Evolutionary conservation across 2,113 vertebrate genomes (phyloP), one percentile per base, ranked within the genome.

Genomic region (Anthoscopus minutus): DNA sequence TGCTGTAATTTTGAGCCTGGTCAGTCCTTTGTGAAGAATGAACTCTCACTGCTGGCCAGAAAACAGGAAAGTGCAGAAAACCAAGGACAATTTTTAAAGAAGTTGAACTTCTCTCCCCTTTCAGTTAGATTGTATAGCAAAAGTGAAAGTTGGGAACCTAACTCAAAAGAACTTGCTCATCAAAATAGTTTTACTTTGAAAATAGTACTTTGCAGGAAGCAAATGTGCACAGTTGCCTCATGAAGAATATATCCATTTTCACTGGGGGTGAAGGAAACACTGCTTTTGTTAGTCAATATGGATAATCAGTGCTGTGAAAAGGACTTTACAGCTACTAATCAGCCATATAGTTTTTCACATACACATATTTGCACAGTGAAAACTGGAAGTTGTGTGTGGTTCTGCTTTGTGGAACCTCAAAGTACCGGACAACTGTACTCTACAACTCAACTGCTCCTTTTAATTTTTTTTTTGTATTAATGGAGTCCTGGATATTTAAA

Each of bases 121-220:
- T 88, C 64, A 40, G 16, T 89, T 53, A 76, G 79, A 76, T 93
- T 90, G 18, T 65, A 53, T 7, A 93, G 71, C 60, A 95, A 96
- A 95, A 94, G 73, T 69, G 85, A 95, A 97, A 95, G 64, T 74
- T 69, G 60, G 38, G 53, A 93, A 73, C 66, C 6, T 31, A 57
- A 44, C 44, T 86, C 47, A 89, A 69, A 89, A 85, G 45, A 38
- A 11, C 28, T 42, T 78, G n/a, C 20, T 81, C n/a, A 78, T 44
- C 57, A 76, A 62, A 90, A 88, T 54, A 80, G 23, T 72, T 91
- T 87, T 80, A 48, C 67, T 84, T 71, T 12, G 72, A 93, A 88
- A 93, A 81, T 45, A 30, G 6, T 48, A 38, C n/a, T 78, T 66
- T 17, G n/a, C 44, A 48, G 53, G 37, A 84, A 86, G 48, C 10